Conservation (phyloP, 2,113 vertebrate genomes). For the Cryptotis parvus region DNA sequence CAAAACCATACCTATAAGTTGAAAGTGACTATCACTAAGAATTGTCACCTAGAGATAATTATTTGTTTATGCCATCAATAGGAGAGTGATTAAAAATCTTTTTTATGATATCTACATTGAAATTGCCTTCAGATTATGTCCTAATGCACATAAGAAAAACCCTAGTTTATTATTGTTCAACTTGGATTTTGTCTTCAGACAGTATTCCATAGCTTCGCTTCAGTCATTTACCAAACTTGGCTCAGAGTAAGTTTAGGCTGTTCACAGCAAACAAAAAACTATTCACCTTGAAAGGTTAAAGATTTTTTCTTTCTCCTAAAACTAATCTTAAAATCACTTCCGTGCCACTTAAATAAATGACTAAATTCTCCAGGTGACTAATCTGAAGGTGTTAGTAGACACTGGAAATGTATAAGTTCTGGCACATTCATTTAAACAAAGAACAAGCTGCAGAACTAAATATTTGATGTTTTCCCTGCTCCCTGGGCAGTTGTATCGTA, state of each 20-base stretch:
- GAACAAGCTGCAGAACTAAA: slow-evolving; percentile 8
- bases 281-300: slow-evolving; percentile 48
- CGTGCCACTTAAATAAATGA: slow-evolving; percentile 27
- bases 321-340: slow-evolving; percentile 52
- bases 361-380: slow-evolving; percentile 51
- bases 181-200: slow-evolving; percentile 20
- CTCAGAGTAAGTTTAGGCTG: neutral
- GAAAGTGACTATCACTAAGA: slow-evolving; percentile 42
- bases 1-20: neutral
- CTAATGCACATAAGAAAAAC: slow-evolving; percentile 32
- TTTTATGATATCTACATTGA: neutral
- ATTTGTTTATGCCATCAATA: neutral
- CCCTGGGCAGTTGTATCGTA: neutral
- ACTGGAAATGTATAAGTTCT: slow-evolving; percentile 27
- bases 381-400: slow-evolving; percentile 53
- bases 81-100: slow-evolving; percentile 39
- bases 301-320: neutral
- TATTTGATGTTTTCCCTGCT: slow-evolving; percentile 26
- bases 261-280: slow-evolving; percentile 23
- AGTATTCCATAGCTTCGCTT: neutral
- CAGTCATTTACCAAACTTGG: slow-evolving; percentile 33
- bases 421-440: slow-evolving; percentile 29
- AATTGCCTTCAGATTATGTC: slow-evolving; percentile 22
- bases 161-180: slow-evolving; percentile 21
- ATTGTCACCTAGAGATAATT: neutral